These are phyloP conservation scores for Hozukius guyotensis DNA, from an alignment of 2,797 vertebrate species.

Conservation along the genomic window DNA sequence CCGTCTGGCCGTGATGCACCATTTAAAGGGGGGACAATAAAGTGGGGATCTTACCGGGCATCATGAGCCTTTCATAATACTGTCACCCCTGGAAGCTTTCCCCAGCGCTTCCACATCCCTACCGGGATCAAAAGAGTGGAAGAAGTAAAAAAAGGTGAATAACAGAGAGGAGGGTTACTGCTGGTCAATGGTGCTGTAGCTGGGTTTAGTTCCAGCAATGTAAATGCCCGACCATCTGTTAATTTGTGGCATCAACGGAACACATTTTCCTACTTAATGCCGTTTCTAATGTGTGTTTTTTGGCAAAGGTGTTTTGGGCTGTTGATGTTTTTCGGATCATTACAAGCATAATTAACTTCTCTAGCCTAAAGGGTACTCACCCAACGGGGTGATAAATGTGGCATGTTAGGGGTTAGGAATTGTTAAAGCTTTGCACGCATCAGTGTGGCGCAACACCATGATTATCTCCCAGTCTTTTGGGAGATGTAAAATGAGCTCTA, in stretches of 20 bases:
- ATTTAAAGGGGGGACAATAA: conserved; percentile 33
- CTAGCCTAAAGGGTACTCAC: conserved; percentile 3
- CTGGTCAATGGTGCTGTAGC: not conserved
- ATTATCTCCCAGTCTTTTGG: conserved; percentile 38
- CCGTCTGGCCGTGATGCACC: conserved; percentile 29
- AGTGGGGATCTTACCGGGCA: conserved; percentile 25
- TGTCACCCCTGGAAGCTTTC: conserved; percentile 6
- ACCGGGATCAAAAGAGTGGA: conserved; percentile 4
- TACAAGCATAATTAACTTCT: conserved; percentile 43
- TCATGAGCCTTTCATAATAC: conserved; percentile 44
- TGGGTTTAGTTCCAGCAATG: conserved; percentile 6
- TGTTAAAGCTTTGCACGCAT: conserved; percentile 34
- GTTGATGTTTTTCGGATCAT: conserved; percentile 33
- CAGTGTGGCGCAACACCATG: conserved; percentile 18
- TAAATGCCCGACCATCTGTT: conserved; percentile 41
- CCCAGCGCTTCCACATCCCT: not conserved
- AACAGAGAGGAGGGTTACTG: not conserved
- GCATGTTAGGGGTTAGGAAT: conserved; percentile 1
- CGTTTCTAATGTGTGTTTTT: conserved; percentile 9
- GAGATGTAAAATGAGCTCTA: conserved; percentile 43
- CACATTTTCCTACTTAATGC: conserved; percentile 4
- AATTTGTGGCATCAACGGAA: conserved; percentile 20
- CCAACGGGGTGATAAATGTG: conserved; percentile 1
- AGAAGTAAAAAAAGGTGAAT: not conserved
- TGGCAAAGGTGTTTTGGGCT: conserved; percentile 8